A percentile compares a stretch with the other conserved stretches of the same genome.
Evolutionary conservation across 1,140 invertebrate species (phyloP).

Genomic region (Melitaea cinxia): DNA sequence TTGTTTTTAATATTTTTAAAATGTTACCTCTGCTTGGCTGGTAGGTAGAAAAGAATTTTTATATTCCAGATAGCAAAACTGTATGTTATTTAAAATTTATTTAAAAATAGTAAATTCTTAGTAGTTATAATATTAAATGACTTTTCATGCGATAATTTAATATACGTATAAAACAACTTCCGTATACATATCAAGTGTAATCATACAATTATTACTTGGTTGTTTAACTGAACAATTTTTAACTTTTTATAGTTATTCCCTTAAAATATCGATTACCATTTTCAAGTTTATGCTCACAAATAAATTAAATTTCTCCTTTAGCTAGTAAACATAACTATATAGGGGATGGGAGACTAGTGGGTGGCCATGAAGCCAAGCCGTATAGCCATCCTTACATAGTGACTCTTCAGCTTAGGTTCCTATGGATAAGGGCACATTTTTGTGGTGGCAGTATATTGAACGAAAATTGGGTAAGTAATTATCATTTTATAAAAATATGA

Average conservation of each 20-base stretch:
- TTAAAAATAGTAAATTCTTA: no score
- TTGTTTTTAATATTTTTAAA: constrained; percentile 26
- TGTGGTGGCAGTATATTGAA: constrained; percentile 85
- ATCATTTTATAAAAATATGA: no score
- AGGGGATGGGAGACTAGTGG: constrained; percentile 62
- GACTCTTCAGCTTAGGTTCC: constrained; percentile 77
- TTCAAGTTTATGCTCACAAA: not conserved
- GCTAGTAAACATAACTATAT: constrained; percentile 1
- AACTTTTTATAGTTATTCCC: no score
- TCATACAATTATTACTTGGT: no score
- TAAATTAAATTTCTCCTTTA: constrained; percentile 7
- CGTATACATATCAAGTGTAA: no score
- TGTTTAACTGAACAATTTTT: no score
- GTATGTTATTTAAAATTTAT: no score
- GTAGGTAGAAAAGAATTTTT: not conserved
- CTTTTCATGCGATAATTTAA: no score
- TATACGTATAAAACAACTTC: no score
- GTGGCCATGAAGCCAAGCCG: constrained; percentile 68
- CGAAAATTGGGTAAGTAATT: constrained; percentile 79
- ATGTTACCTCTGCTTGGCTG: constrained; percentile 14
- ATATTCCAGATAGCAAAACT: no score
- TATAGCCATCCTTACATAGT: constrained; percentile 83
- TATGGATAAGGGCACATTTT: constrained; percentile 75
- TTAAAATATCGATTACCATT: no score
- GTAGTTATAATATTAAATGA: no score